A percentile compares a stretch with the other conserved stretches of the same genome.
Evolutionary conservation across 2,797 vertebrate genomes (phyloP).

Genomic region (Percopsis omiscomaycus): DNA sequence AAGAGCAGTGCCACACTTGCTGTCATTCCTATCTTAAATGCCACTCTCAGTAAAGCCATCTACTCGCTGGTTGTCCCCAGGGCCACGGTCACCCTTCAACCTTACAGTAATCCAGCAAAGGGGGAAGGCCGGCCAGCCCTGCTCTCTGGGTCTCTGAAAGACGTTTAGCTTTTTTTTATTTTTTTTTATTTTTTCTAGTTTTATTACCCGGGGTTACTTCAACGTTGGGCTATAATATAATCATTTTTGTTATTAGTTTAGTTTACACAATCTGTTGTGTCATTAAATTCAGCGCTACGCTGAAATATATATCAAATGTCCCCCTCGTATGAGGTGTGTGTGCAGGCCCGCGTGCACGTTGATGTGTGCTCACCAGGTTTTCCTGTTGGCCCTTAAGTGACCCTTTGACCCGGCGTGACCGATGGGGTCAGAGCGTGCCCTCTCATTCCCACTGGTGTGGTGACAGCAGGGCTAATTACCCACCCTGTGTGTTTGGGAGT

Average conservation of each 20-base stretch:
- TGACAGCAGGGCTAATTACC: slow-evolving; percentile 72
- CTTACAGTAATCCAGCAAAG: slow-evolving; percentile 60
- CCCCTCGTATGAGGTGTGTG: slow-evolving; percentile 10
- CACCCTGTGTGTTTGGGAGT: slow-evolving; percentile 52
- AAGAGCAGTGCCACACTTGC: slow-evolving; percentile 58
- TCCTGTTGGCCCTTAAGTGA: slow-evolving; percentile 54
- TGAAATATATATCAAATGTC: slow-evolving; percentile 45
- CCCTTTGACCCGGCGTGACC: slow-evolving; percentile 65
- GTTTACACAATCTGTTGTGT: slow-evolving; percentile 57
- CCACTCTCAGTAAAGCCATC: slow-evolving; percentile 63
- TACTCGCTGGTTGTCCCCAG: slow-evolving; percentile 40
- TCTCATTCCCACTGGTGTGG: slow-evolving; percentile 68
- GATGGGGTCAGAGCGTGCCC: slow-evolving; percentile 49
- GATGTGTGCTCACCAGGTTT: slow-evolving; percentile 36
- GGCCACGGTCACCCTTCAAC: slow-evolving; percentile 70
- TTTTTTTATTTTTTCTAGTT: no score
- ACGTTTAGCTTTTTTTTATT: slow-evolving; percentile 16
- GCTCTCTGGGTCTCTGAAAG: slow-evolving; percentile 23
- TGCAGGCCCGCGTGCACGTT: slow-evolving; percentile 15
- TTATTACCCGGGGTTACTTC: no score
- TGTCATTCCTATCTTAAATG: slow-evolving; percentile 72
- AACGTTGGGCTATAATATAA: no score
- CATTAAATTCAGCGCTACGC: slow-evolving; percentile 46
- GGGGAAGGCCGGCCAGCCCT: slow-evolving; percentile 54
- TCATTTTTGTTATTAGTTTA: no score